Evolutionary conservation across 2,888 invertebrate species (phyloP).

Genomic region (Eristalinus aeneus): DNA sequence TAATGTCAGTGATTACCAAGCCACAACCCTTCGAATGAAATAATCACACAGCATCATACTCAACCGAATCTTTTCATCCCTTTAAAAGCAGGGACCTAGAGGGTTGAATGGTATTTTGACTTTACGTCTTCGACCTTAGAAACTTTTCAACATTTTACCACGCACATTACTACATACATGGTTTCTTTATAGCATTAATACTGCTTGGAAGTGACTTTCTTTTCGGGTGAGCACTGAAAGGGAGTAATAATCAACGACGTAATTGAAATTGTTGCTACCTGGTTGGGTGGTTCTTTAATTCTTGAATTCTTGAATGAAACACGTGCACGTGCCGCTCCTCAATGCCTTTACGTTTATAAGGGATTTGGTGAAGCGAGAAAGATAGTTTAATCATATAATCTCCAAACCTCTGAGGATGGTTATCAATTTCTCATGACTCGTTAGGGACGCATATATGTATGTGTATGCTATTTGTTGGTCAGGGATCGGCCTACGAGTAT

Average conservation of each 20-base stretch:
- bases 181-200: background rate
- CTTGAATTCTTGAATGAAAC: background rate
- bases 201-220: background rate
- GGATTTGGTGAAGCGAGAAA: background rate
- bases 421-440: background rate
- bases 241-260: background rate
- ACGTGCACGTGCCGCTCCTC: background rate
- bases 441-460: background rate
- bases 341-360: background rate
- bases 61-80: background rate
- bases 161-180: background rate
- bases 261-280: background rate
- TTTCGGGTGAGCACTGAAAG: background rate
- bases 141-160: background rate
- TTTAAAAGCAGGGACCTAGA: background rate
- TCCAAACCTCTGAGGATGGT: background rate
- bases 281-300: background rate
- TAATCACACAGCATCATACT: background rate
- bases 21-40: background rate
- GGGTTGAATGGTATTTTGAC: background rate
- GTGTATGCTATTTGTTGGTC: background rate
- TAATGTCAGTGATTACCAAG: background rate
- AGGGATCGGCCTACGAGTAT: background rate
- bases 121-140: background rate
- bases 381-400: background rate